Evolutionary conservation across 2,888 invertebrate species (phyloP), one percentile per base, ranked within the genome.

Genomic region (Dryadula phaetusa): DNA sequence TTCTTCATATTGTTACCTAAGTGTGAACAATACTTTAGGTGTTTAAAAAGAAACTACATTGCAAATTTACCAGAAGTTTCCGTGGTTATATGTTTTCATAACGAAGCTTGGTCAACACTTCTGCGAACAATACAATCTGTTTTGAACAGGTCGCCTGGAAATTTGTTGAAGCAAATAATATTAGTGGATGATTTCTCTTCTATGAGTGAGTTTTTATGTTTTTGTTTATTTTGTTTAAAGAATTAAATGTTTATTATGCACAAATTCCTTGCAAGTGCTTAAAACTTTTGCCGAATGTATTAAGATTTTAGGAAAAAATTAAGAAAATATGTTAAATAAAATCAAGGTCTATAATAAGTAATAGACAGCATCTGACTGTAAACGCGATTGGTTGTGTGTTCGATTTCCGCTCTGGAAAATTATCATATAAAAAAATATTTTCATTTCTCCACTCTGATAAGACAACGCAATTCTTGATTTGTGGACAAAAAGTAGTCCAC

Each of bases 61-160:
- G 93, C 66, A 93, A 94, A 84, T 75, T 85, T 98, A 70, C 97
- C 97, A 5, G 88, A 94, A 69, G 98, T 97, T 0, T 96, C 98
- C 42, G 97, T 98, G 6, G 95, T 98, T 69, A 96, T 98, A 76
- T 98, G 98, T 85, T 98, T 98, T 91, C 98, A 99, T 92, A 99
- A 99, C 85, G 99, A 99, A 92, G 99, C 99, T 0, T 99, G 98
- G 98, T 98, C 98, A 0, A 98, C 98, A 1, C 94, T 99, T 2
- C 84, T 99, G 70, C 93, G 99, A 67, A 99, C 99, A 0, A 96
- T 99, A 3, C 97, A 98, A 85, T 98, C 98, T n/a, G 97, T 99
- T 20, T 83, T 99, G 46, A 97, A 98, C 82, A 93, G 98, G 76
- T 98, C 99, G 0, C 99, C 99, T 0, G 86, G 93, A 6, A 93